Evolutionary conservation across 2,888 invertebrate species (phyloP).

Genomic region (Caenorhabditis sp.): DNA sequence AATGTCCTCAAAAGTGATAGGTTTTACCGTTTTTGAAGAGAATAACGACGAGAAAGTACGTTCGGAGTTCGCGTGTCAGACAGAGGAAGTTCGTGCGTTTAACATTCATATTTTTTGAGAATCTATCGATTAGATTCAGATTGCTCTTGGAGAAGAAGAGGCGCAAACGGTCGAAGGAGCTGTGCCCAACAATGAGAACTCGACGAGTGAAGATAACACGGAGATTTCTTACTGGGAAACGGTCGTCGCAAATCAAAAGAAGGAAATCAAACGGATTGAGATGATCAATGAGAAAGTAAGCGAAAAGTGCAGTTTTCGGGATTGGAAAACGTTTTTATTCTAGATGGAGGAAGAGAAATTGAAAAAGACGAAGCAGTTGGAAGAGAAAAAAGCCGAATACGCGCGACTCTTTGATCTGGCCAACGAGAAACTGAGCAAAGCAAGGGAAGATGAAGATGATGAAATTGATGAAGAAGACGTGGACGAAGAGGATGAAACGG

Average conservation of each 20-base stretch:
- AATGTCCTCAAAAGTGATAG: conserved; percentile 10
- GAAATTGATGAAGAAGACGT: conserved; percentile 14
- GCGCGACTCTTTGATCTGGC: conserved; percentile 13
- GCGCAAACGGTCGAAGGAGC: conserved; percentile 18
- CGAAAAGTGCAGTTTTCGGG: background rate
- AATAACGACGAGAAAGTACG: background rate
- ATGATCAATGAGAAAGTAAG: conserved; percentile 34
- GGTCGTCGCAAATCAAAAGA: conserved; percentile 15
- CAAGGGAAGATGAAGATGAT: background rate
- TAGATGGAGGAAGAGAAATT: conserved; percentile 34
- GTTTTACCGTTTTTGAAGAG: conserved; percentile 36
- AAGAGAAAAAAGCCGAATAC: conserved; percentile 21
- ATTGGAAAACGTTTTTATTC: background rate
- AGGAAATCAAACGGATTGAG: conserved; percentile 18
- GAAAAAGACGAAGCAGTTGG: background rate
- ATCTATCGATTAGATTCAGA: conserved; percentile 5
- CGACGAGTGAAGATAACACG: background rate
- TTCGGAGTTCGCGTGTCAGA: conserved; percentile 37
- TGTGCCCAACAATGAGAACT: conserved; percentile 5
- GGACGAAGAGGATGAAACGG: background rate
- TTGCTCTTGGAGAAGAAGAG: background rate
- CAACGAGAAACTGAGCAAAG: conserved; percentile 25
- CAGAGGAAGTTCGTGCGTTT: conserved; percentile 29
- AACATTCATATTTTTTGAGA: background rate
- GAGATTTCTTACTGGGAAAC: conserved; percentile 23